Percentiles rank a stretch among this genome's conserved stretches.
Conservation (phyloP, 2,113 vertebrate species). For the Onychostruthus taczanowskii region DNA sequence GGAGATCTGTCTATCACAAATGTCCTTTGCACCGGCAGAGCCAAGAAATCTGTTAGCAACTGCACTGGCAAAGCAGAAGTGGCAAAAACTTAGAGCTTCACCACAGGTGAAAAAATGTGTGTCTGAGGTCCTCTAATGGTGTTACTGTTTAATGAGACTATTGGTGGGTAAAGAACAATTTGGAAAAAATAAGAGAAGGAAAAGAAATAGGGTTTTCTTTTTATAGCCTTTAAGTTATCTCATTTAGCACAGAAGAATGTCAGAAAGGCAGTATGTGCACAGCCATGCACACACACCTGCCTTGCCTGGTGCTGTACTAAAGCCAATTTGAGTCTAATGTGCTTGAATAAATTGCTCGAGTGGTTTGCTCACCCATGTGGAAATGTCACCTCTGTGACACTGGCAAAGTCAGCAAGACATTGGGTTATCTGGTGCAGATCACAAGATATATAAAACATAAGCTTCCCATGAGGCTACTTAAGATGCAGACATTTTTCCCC, state of each 20-base stretch:
- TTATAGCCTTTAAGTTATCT: neutral
- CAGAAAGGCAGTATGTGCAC: neutral
- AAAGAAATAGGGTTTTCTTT: neutral
- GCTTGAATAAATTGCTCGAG: slow-evolving; percentile 16
- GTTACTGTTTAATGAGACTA: neutral
- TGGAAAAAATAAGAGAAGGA: neutral
- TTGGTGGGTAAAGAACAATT: neutral
- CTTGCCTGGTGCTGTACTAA: neutral
- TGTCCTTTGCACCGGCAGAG: neutral
- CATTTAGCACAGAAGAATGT: neutral
- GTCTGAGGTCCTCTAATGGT: neutral
- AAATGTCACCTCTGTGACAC: slow-evolving; percentile 2
- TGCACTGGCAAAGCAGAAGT: neutral
- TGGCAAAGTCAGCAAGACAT: neutral
- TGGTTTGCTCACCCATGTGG: neutral
- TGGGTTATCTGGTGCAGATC: neutral
- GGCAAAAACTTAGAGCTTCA: neutral
- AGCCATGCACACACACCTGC: neutral
- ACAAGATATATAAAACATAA: neutral
- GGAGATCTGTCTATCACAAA: neutral
- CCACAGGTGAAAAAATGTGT: neutral
- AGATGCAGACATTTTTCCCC: neutral
- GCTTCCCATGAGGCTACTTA: neutral
- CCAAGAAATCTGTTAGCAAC: neutral
- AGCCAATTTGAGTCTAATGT: neutral